Evolutionary conservation across 2,888 invertebrate genomes (phyloP).

Genomic region (Drosophila lacicola): DNA sequence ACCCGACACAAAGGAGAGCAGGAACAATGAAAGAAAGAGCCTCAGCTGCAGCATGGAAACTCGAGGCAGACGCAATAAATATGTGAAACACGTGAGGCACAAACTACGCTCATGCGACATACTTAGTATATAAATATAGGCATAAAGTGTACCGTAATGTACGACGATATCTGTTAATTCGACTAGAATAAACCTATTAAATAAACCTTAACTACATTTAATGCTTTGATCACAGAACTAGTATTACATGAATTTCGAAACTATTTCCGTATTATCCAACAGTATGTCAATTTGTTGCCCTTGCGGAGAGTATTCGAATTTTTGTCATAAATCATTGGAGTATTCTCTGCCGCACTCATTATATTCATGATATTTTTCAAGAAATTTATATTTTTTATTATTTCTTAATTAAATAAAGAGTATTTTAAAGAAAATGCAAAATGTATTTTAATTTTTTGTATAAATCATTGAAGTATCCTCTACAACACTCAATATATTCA

Average conservation of each 20-base stretch:
- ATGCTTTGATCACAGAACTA: background rate
- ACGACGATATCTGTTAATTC: constrained; percentile 13
- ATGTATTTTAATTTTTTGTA: background rate
- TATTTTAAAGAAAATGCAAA: too few relatives aligned
- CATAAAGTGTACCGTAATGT: background rate
- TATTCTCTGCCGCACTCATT: background rate
- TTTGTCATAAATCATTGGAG: constrained; percentile 3
- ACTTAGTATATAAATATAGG: background rate
- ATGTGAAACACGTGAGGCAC: constrained; percentile 24
- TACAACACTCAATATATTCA: too few relatives aligned
- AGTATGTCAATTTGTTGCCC: background rate
- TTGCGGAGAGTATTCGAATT: background rate
- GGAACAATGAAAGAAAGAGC: constrained; percentile 58
- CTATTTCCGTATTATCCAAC: constrained; percentile 4
- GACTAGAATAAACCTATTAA: constrained; percentile 4
- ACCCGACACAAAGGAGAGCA: constrained; percentile 63
- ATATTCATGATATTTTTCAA: too few relatives aligned
- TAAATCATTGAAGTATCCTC: constrained; percentile 3
- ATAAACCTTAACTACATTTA: constrained; percentile 9
- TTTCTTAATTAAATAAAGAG: too few relatives aligned
- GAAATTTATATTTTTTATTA: too few relatives aligned
- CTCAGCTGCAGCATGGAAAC: constrained; percentile 49
- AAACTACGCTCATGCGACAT: constrained; percentile 8
- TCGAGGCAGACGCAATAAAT: constrained; percentile 26
- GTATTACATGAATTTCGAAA: constrained; percentile 6